These are phyloP conservation scores for Empis stercorea DNA, from an alignment of 2,888 invertebrate genomes.

Conservation along the genomic window DNA sequence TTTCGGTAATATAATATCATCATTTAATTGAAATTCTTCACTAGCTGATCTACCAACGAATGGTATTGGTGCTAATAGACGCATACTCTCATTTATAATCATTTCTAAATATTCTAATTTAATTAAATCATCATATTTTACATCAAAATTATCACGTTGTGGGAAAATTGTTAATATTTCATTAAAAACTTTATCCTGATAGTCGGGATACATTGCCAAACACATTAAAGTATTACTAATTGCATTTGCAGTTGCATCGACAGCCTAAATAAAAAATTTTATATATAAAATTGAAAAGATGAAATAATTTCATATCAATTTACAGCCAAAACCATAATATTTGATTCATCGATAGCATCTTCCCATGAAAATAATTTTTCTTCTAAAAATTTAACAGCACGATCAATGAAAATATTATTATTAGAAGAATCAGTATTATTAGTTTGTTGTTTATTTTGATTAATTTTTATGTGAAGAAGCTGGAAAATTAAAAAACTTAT, in stretches of 20 bases:
- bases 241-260: conserved; percentile 31
- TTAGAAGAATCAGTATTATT: too few species aligned
- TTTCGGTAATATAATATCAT: conserved; percentile 19
- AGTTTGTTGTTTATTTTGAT: neutral
- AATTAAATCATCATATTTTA: conserved; percentile 21
- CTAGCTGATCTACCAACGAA: conserved; percentile 25
- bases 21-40: conserved; percentile 18
- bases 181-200: conserved; percentile 24
- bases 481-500: neutral
- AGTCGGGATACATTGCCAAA: conserved; percentile 28
- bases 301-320: neutral
- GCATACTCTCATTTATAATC: conserved; percentile 30
- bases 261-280: conserved; percentile 18
- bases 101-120: conserved; percentile 26
- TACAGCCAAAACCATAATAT: neutral
- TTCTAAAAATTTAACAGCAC: neutral
- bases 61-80: conserved; percentile 31
- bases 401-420: neutral
- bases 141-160: conserved; percentile 8
- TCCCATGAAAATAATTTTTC: neutral
- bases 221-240: conserved; percentile 29
- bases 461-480: neutral
- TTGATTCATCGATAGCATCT: neutral
- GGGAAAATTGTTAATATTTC: conserved; percentile 22
- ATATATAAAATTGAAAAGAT: neutral